These are phyloP conservation scores for Cotesia glomerata DNA, from an alignment of 1,140 invertebrate species.

Conservation along the genomic window DNA sequence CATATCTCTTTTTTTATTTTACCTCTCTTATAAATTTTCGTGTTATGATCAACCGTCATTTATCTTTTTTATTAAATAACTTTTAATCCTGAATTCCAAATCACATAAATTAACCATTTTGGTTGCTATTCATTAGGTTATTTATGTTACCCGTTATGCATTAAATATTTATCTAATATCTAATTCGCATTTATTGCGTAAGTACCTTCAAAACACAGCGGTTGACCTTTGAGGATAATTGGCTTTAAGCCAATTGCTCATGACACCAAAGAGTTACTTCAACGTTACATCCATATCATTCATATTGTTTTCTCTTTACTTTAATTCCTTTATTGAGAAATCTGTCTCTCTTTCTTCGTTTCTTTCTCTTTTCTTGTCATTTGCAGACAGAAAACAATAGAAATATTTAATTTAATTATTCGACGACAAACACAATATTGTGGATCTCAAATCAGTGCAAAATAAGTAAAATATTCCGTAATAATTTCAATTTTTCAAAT, in stretches of 20 bases:
- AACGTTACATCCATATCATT: neutral
- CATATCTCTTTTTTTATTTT: neutral
- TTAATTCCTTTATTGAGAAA: too few species aligned
- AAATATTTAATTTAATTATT: too few species aligned
- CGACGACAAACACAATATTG: too few species aligned
- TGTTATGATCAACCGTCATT: neutral
- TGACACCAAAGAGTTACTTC: constrained; percentile 19
- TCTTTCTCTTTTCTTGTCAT: too few species aligned
- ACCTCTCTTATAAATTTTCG: neutral
- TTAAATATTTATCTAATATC: neutral
- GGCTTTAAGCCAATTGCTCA: constrained; percentile 44
- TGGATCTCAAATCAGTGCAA: too few species aligned
- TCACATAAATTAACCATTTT: neutral
- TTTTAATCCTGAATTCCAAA: constrained; percentile 17
- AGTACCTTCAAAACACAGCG: constrained; percentile 45
- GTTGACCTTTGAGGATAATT: constrained; percentile 49
- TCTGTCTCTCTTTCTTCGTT: too few species aligned
- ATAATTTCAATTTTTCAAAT: too few species aligned
- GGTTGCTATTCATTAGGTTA: neutral
- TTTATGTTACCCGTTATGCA: constrained; percentile 4
- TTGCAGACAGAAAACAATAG: too few species aligned
- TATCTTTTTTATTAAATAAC: neutral
- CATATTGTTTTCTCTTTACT: neutral
- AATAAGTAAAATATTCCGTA: too few species aligned
- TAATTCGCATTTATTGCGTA: constrained; percentile 45